These are phyloP conservation scores for Heliconius hermathena DNA, from an alignment of 1,140 invertebrate genomes.

Conservation along the genomic window DNA sequence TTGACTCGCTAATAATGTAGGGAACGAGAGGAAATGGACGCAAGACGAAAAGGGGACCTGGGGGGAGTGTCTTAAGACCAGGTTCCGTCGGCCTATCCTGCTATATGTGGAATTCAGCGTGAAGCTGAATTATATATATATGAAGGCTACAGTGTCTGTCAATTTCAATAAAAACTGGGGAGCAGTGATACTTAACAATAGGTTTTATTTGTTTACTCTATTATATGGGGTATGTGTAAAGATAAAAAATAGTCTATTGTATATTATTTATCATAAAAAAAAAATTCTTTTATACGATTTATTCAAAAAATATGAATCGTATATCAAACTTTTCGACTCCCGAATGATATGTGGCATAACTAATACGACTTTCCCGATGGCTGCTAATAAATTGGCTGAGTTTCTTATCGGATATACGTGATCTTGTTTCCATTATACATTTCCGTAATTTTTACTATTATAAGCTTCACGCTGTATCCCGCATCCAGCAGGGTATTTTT, in stretches of 20 bases:
- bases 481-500: no score
- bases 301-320: not conserved
- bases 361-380: slow-evolving; percentile 46
- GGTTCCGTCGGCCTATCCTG: no score
- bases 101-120: no score
- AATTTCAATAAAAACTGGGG: not conserved
- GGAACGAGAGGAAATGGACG: not conserved
- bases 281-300: not conserved
- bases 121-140: not conserved
- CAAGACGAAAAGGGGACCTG: no score
- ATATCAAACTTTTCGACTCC: slow-evolving; percentile 40
- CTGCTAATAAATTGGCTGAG: slow-evolving; percentile 59
- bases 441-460: not conserved
- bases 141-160: no score
- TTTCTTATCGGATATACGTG: slow-evolving; percentile 48
- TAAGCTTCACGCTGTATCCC: no score
- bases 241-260: no score
- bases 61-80: no score
- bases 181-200: no score
- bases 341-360: slow-evolving; percentile 50
- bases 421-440: slow-evolving; percentile 34
- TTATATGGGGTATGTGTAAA: no score
- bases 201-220: no score
- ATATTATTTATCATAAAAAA: no score
- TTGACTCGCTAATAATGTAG: slow-evolving; percentile 1